A percentile compares a stretch with the other conserved stretches of the same genome.
Conservation (phyloP, 2,888 invertebrate genomes). For the Stegophylla sp. region DNA sequence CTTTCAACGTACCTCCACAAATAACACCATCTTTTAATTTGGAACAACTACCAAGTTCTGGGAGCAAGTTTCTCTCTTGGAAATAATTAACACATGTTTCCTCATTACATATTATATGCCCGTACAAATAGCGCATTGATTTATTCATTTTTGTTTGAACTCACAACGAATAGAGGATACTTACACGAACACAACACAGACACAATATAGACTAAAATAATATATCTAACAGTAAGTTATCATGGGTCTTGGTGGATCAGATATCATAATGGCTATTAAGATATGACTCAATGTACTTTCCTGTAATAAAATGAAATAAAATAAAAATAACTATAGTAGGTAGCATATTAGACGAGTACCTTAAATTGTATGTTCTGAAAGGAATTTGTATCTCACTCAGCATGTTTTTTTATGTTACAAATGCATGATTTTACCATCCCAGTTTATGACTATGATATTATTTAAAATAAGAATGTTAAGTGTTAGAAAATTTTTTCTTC, state of each 20-base stretch:
- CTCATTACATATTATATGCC: not conserved
- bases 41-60: not conserved
- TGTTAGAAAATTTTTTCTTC: too few relatives aligned
- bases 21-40: not conserved
- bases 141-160: not conserved
- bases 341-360: too few relatives aligned
- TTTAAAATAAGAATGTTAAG: too few relatives aligned
- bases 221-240: not conserved
- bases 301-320: too few relatives aligned
- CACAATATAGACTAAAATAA: not conserved
- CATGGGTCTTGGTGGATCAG: not conserved
- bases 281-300: too few relatives aligned
- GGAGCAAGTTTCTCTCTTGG: constrained; percentile 3
- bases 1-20: too few relatives aligned
- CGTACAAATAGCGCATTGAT: not conserved
- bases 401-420: too few relatives aligned
- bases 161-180: not conserved
- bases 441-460: too few relatives aligned
- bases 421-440: too few relatives aligned
- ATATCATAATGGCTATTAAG: not conserved
- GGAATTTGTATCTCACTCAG: too few relatives aligned
- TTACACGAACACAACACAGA: not conserved
- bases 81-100: not conserved
- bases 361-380: too few relatives aligned
- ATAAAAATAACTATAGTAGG: too few relatives aligned